A percentile compares a stretch with the other conserved stretches of the same genome.
These are phyloP conservation scores for Aplysina aerophoba DNA, from an alignment of 37 sponge, comb jelly and placozoan species.

Conservation along the genomic window DNA sequence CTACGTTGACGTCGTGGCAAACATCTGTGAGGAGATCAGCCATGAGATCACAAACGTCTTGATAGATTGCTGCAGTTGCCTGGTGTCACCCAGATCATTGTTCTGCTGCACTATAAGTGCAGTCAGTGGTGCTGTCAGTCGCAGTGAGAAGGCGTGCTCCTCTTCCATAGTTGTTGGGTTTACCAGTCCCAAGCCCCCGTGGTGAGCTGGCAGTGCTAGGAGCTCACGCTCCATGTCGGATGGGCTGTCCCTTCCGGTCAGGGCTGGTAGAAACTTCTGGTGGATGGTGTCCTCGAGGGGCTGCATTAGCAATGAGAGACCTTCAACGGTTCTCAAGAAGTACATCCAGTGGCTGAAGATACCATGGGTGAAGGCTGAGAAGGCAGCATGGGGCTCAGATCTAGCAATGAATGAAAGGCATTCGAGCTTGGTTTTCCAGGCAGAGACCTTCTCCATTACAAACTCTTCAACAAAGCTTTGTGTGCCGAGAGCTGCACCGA, in stretches of 20 bases:
- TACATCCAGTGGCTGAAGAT: neutral
- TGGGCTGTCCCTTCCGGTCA: neutral
- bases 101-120: neutral
- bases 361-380: constrained; percentile 11
- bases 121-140: constrained; percentile 6
- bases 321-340: constrained; percentile 1
- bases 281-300: neutral
- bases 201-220: neutral
- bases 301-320: neutral
- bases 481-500: neutral
- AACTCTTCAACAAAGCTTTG: neutral
- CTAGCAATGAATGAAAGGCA: neutral
- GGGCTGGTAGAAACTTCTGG: constrained; percentile 4
- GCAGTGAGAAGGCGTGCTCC: neutral
- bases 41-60: no score
- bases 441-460: neutral
- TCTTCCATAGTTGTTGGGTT: neutral
- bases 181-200: neutral
- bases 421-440: neutral
- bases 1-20: no score
- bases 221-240: neutral
- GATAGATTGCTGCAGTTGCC: constrained; percentile 10
- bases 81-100: neutral
- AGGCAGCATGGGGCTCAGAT: constrained; percentile 5
- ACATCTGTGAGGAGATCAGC: no score